Evolutionary conservation across 2,888 invertebrate genomes (phyloP), one percentile per base, ranked within the genome.

Genomic region (Dorcus parallelipipedus): DNA sequence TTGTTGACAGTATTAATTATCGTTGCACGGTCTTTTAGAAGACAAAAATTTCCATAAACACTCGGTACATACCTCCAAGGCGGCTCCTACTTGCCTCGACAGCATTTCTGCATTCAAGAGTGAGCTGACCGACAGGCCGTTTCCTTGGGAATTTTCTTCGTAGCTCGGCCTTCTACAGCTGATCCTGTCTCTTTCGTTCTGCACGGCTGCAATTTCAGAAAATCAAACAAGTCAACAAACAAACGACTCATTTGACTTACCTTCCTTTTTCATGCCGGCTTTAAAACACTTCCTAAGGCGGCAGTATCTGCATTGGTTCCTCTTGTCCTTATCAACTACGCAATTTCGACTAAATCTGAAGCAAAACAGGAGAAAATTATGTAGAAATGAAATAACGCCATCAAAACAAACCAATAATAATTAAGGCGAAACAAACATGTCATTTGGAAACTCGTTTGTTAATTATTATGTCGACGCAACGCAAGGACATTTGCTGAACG

Each of bases 241-340:
- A 55, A 45, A 38, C 9, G n/a, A 48, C 26, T 14, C 1, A 14
- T 14, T 14, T 20, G 47, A 59, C 66, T 78, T 76, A 90, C 90
- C 90, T 87, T 94, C 93, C 81, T 93, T 94, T 78, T 95, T 96
- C 97, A 97, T 97, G 66, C 97, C 97, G 50, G 96, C 97, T 76
- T 96, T 91, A 79, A 97, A 97, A 77, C 97, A 97, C 81, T 97
- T 97, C 68, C 93, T 86, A 67, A 97, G 82, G 62, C 97, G 86
- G 81, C 97, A 97, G 74, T 96, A 97, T 71, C 97, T 86, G 78
- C 97, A 97, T 77, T 97, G 97, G 78, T 97, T 97, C 64, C 97
- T 84, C 79, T 97, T 97, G 80, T 97, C 97, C 77, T 97, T 97
- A 79, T 97, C 96, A 50, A 97, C 95, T 2, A 94, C 88, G 76